A percentile compares a stretch with the other conserved stretches of the same genome.
Conservation (phyloP, 2,888 invertebrate species). For the Drosophila ustulata region DNA sequence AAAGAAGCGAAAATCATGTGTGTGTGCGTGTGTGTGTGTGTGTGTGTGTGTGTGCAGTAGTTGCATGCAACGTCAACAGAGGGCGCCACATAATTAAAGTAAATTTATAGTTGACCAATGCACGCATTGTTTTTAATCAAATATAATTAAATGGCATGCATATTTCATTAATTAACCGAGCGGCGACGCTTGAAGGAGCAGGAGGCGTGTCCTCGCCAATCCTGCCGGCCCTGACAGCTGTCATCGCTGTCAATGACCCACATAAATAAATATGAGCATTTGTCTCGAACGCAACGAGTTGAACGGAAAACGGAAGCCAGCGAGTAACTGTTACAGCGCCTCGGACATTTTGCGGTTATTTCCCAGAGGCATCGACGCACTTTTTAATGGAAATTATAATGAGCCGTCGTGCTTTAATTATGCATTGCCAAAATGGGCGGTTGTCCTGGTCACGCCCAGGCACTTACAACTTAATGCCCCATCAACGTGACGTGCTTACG, state of each 20-base stretch:
- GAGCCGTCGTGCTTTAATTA: constrained; percentile 75
- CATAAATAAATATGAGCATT: constrained; percentile 17
- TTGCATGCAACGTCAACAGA: constrained; percentile 14
- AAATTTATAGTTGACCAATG: constrained; percentile 50
- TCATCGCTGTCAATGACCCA: constrained; percentile 47
- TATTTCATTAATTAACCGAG: constrained; percentile 66
- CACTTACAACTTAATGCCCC: constrained; percentile 74
- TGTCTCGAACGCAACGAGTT: constrained; percentile 10
- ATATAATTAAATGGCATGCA: constrained; percentile 67
- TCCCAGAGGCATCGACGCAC: constrained; percentile 31
- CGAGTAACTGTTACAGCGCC: constrained; percentile 23
- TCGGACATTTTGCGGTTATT: constrained; percentile 36
- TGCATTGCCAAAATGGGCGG: constrained; percentile 51
- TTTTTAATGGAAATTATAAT: constrained; percentile 81
- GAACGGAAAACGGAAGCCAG: constrained; percentile 15
- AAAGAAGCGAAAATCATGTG: constrained; percentile 23
- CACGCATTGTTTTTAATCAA: constrained; percentile 71
- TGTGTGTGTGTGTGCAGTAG: neutral
- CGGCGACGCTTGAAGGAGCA: neutral
- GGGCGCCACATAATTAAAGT: constrained; percentile 58
- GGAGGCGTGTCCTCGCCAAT: constrained; percentile 24
- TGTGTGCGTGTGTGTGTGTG: constrained; percentile 1
- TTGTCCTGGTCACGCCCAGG: constrained; percentile 50
- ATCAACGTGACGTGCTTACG: constrained; percentile 63
- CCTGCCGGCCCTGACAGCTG: constrained; percentile 59